Evolutionary conservation across 2,113 vertebrate genomes (phyloP).

Genomic region (Polypterus senegalus): DNA sequence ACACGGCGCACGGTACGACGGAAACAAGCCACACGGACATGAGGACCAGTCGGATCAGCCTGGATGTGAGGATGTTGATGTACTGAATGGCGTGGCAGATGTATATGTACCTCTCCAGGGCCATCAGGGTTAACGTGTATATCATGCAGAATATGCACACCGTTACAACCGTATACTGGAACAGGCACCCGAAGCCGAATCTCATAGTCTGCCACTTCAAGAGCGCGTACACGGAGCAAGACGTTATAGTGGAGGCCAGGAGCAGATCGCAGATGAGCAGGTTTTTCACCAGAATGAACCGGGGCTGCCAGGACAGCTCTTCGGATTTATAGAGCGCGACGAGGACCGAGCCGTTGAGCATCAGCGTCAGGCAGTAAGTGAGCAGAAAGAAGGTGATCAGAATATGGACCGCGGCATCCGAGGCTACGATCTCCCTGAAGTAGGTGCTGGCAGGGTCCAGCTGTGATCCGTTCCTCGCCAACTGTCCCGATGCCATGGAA

Average conservation of each 20-base stretch:
- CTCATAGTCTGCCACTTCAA: slow-evolving; percentile 17
- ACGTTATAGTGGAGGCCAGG: slow-evolving; percentile 26
- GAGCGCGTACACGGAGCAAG: slow-evolving; percentile 27
- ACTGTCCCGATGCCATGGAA: no score
- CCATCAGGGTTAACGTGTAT: slow-evolving; percentile 37
- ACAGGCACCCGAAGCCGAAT: slow-evolving; percentile 30
- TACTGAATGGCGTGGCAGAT: slow-evolving; percentile 39
- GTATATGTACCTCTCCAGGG: slow-evolving; percentile 40
- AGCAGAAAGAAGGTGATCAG: slow-evolving; percentile 19
- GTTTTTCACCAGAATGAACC: slow-evolving; percentile 30
- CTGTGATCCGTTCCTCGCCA: no score
- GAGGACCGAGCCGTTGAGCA: slow-evolving; percentile 23
- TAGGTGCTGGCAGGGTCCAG: slow-evolving; percentile 12
- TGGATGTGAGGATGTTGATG: slow-evolving; percentile 24
- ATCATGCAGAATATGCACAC: slow-evolving; percentile 29
- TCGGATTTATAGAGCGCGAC: slow-evolving; percentile 20
- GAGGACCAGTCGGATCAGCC: slow-evolving; percentile 20
- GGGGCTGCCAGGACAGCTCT: slow-evolving; percentile 35
- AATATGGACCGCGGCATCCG: not conserved
- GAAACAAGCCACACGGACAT: slow-evolving; percentile 27
- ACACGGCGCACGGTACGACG: not conserved
- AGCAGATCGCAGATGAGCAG: slow-evolving; percentile 35
- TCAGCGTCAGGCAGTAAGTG: slow-evolving; percentile 25
- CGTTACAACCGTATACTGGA: slow-evolving; percentile 29
- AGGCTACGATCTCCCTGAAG: slow-evolving; percentile 23